These are phyloP conservation scores for Dendropsophus ebraccatus DNA, from an alignment of 2,113 vertebrate species.

Conservation along the genomic window DNA sequence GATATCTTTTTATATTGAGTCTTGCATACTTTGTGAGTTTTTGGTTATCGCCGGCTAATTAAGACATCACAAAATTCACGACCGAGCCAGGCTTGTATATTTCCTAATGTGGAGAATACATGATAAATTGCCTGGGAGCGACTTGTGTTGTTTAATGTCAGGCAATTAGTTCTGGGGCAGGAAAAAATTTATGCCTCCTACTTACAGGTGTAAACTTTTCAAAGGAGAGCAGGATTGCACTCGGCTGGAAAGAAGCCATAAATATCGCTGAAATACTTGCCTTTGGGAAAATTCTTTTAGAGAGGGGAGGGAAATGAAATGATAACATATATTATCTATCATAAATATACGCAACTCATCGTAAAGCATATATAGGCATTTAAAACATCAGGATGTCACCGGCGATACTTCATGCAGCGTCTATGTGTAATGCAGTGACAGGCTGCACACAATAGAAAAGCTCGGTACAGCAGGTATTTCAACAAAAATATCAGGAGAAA, in stretches of 20 bases:
- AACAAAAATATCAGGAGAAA: neutral
- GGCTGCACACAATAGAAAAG: neutral
- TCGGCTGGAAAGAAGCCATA: conserved; percentile 49
- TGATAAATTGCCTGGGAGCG: conserved; percentile 16
- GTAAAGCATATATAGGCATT: neutral
- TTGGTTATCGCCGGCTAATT: conserved; percentile 28
- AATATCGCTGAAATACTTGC: conserved; percentile 40
- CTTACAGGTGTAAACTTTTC: conserved; percentile 49
- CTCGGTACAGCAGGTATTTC: neutral
- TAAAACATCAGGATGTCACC: neutral
- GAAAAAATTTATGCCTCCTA: conserved; percentile 35
- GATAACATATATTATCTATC: conserved; percentile 37
- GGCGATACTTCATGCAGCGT: neutral
- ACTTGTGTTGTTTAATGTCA: conserved; percentile 46
- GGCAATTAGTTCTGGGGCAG: conserved; percentile 52
- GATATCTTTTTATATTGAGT: neutral
- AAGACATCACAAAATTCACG: conserved; percentile 32
- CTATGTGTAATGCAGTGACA: neutral
- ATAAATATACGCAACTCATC: neutral
- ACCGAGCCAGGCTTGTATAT: neutral
- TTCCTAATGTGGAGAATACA: conserved; percentile 38
- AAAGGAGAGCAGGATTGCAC: neutral
- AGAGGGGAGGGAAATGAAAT: conserved; percentile 24
- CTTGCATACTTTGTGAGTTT: conserved; percentile 30
- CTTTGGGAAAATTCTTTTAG: conserved; percentile 21